These are phyloP conservation scores for Drosophila carrolli DNA, from an alignment of 1,140 invertebrate genomes.

Conservation along the genomic window DNA sequence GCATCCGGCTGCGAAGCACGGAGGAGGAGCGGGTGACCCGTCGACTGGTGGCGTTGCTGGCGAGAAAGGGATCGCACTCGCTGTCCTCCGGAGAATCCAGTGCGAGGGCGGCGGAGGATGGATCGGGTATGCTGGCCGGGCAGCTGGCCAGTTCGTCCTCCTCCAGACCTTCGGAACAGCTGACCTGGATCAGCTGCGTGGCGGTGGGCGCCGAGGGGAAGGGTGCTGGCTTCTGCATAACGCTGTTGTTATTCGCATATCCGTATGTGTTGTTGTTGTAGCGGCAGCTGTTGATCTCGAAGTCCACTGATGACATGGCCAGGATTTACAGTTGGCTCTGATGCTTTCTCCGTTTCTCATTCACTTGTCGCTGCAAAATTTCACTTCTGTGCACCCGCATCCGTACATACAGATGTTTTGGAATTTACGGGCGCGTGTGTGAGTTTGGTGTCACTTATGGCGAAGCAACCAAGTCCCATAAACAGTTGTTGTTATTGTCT, in stretches of 20 bases:
- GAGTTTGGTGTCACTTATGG: conserved; percentile 10
- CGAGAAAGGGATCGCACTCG: conserved; percentile 63
- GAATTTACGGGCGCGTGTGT: conserved; percentile 2
- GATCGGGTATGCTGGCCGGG: background rate
- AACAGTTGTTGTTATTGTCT: conserved; percentile 14
- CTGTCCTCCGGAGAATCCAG: conserved; percentile 28
- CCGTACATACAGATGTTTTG: conserved; percentile 20
- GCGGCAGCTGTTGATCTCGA: conserved; percentile 15
- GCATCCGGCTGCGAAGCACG: conserved; percentile 32
- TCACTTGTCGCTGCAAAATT: conserved; percentile 19
- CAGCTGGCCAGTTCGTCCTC: background rate
- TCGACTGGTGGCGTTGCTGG: conserved; percentile 20
- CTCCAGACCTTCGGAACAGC: conserved; percentile 35
- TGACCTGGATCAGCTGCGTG: conserved; percentile 55
- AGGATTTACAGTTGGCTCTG: background rate
- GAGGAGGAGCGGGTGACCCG: conserved; percentile 3
- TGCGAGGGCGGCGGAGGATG: background rate
- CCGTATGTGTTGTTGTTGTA: conserved; percentile 31
- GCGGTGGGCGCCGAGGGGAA: conserved; percentile 9
- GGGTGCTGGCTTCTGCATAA: conserved; percentile 29
- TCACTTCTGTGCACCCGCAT: conserved; percentile 26
- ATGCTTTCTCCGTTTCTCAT: conserved; percentile 7
- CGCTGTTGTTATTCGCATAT: conserved; percentile 52
- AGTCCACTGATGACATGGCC: conserved; percentile 22
- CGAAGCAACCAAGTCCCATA: conserved; percentile 15